Percentiles rank a stretch among this genome's conserved stretches.
phyloP scores from a whole-genome alignment of 2,113 vertebrate genomes.

The Chauna torquata region DNA sequence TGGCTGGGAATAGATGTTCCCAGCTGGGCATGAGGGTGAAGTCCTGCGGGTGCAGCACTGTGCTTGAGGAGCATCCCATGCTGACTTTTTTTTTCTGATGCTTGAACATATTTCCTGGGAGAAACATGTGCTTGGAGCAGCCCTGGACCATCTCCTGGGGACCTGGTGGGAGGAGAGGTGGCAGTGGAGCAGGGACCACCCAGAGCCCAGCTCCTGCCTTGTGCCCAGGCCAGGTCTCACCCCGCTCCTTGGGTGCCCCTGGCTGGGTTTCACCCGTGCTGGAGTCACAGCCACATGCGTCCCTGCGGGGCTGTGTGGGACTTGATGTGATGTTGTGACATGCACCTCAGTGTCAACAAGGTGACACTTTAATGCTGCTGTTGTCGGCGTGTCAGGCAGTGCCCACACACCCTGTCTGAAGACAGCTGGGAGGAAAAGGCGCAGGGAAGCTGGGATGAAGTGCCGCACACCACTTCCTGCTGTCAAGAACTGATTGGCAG shows the following conservation, averaged over 20 bases:
- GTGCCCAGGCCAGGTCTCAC: fast-evolving
- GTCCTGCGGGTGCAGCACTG: not conserved
- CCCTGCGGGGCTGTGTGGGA: not conserved
- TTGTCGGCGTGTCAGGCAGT: not conserved
- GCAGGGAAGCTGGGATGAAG: not conserved
- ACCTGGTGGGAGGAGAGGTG: not conserved
- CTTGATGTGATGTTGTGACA: not conserved
- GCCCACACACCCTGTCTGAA: not conserved
- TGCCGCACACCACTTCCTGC: fast-evolving
- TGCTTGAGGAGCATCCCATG: not conserved
- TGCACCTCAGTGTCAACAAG: not conserved
- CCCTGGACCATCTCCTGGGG: not conserved
- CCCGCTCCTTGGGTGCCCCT: not conserved
- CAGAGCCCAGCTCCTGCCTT: not conserved
- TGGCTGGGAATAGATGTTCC: not conserved
- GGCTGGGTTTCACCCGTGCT: not conserved
- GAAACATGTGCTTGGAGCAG: not conserved
- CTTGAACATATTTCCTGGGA: not conserved
- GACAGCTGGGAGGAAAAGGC: not conserved
- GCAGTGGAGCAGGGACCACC: not conserved
- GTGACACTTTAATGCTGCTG: not conserved
- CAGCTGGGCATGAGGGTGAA: not conserved
- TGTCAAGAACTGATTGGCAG: not conserved
- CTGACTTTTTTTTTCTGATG: not conserved
- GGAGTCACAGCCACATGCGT: not conserved